Conservation (phyloP, 2,113 vertebrate species). For the Myodes glareolus region DNA sequence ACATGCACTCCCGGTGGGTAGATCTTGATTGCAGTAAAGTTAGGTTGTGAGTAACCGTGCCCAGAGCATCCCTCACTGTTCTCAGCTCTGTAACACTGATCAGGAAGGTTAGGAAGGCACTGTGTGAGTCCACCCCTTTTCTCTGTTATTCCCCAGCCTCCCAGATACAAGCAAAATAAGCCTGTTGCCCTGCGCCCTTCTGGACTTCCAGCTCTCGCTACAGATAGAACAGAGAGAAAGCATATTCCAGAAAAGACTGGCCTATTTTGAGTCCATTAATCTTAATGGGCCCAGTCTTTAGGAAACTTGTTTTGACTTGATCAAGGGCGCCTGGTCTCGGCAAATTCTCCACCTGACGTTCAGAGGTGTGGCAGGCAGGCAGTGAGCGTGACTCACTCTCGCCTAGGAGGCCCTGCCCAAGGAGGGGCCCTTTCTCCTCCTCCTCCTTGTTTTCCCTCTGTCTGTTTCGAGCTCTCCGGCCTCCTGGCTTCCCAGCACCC, state of each 20-base stretch:
- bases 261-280: conserved; percentile 47
- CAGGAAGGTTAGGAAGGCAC: not conserved
- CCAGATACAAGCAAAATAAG: not conserved
- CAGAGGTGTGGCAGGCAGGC: conserved; percentile 78
- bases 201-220: not conserved
- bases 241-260: not conserved
- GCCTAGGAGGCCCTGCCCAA: conserved; percentile 83
- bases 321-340: conserved; percentile 63
- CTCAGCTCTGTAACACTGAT: not conserved
- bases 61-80: not conserved
- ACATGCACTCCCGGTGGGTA: not conserved
- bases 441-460: conserved; percentile 74
- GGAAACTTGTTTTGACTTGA: conserved; percentile 83
- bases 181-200: not conserved
- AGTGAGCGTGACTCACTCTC: conserved; percentile 84
- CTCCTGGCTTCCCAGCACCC: conserved; percentile 74
- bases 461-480: conserved; percentile 77
- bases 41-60: not conserved
- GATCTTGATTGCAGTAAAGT: not conserved
- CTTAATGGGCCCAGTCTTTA: conserved; percentile 65
- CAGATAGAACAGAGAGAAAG: not conserved
- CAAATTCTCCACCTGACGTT: conserved; percentile 81
- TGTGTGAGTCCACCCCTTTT: too few species aligned
- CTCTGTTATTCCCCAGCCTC: not conserved
- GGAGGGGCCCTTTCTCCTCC: conserved; percentile 81